Evolutionary conservation across 2,888 invertebrate species (phyloP).

Genomic region (Nemapogon koenigi): DNA sequence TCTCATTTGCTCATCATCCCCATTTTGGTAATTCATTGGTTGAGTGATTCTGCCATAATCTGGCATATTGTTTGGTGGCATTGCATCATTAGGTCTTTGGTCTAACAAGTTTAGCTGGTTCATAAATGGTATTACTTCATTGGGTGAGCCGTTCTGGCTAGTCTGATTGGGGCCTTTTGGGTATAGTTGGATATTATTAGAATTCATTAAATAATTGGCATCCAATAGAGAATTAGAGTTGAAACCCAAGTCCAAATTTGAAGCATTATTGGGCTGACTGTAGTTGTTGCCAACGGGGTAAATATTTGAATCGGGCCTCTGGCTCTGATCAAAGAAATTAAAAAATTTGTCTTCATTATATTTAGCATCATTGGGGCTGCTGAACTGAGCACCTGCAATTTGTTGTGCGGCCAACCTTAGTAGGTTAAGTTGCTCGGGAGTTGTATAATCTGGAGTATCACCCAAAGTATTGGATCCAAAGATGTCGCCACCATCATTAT

Average conservation of each 20-base stretch:
- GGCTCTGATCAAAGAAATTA: slow-evolving; percentile 52
- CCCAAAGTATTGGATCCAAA: slow-evolving; percentile 31
- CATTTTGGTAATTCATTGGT: slow-evolving; percentile 23
- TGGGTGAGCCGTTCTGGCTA: slow-evolving; percentile 27
- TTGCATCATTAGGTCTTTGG: slow-evolving; percentile 32
- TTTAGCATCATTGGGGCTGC: slow-evolving; percentile 31
- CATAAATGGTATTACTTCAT: slow-evolving; percentile 41
- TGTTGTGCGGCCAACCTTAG: slow-evolving; percentile 57
- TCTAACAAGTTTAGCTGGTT: slow-evolving; percentile 42
- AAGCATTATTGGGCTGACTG: slow-evolving; percentile 38
- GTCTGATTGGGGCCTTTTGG: slow-evolving; percentile 23
- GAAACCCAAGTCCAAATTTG: slow-evolving; percentile 45
- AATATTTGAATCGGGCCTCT: slow-evolving; percentile 49
- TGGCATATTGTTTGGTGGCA: slow-evolving; percentile 25
- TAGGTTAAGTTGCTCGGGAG: slow-evolving; percentile 51
- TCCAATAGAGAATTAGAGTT: slow-evolving; percentile 23
- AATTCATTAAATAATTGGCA: slow-evolving; percentile 26
- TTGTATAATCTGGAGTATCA: slow-evolving; percentile 34
- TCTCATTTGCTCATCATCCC: slow-evolving; percentile 34
- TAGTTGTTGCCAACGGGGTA: slow-evolving; percentile 21
- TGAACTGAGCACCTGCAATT: slow-evolving; percentile 53
- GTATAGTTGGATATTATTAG: slow-evolving; percentile 30
- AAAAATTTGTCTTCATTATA: slow-evolving; percentile 46
- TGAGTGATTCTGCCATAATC: slow-evolving; percentile 40
- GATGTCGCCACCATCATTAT: slow-evolving; percentile 37